Evolutionary conservation across 2,797 vertebrate species (phyloP).

Genomic region (Alfaro cultratus): DNA sequence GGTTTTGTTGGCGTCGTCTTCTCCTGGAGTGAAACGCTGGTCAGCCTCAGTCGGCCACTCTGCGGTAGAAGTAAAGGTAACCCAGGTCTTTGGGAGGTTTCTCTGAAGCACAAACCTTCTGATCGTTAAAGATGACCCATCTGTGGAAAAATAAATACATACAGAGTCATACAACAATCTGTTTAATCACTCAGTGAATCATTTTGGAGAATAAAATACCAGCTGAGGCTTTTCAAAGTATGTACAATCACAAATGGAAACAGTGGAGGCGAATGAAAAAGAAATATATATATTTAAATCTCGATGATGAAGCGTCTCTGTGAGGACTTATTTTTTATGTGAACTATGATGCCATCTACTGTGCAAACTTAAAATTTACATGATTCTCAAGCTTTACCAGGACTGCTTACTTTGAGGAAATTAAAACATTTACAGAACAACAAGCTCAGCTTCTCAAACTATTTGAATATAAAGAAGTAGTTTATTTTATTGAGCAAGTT

Average conservation of each 20-base stretch:
- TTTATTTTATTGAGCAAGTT: background rate
- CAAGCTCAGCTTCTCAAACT: background rate
- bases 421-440: background rate
- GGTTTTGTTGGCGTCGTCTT: conserved; percentile 45
- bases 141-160: conserved; percentile 66
- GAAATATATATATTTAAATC: background rate
- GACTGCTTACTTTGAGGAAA: background rate
- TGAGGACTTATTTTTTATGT: background rate
- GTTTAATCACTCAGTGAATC: background rate
- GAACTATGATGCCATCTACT: conserved; percentile 62
- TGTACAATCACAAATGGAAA: background rate
- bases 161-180: background rate
- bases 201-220: background rate
- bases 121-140: conserved; percentile 99
- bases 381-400: background rate
- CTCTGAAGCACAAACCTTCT: conserved; percentile 98
- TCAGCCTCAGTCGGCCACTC: conserved; percentile 87
- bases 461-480: background rate
- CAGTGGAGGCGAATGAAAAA: background rate
- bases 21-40: background rate
- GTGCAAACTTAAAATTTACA: conserved; percentile 5
- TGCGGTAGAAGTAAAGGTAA: conserved; percentile 98
- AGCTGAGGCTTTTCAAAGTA: background rate
- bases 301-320: background rate
- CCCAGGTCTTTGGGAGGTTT: conserved; percentile 99